phyloP scores from a whole-genome alignment of 2,888 invertebrate genomes.

The Alentia gelatinosa region DNA sequence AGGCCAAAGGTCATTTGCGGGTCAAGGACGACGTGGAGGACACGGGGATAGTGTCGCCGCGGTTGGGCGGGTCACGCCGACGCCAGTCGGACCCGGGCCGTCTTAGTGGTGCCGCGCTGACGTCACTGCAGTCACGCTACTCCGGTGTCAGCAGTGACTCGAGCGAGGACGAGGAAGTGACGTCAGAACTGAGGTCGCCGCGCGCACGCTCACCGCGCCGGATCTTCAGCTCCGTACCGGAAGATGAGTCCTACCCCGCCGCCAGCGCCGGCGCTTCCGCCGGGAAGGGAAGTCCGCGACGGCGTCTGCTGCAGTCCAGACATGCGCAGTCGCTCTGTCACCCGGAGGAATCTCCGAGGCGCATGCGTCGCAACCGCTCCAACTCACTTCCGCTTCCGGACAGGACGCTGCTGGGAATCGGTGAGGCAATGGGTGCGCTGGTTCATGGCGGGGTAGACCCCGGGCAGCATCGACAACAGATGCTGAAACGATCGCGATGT shows the following conservation, averaged over 20 bases:
- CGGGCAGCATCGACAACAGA: conserved; percentile 21
- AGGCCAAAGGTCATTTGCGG: conserved; percentile 18
- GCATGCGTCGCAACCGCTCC: conserved; percentile 47
- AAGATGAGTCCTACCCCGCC: conserved; percentile 35
- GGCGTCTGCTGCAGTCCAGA: conserved; percentile 34
- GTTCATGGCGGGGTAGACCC: conserved; percentile 17
- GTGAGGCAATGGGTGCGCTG: conserved; percentile 49
- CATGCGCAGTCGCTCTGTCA: conserved; percentile 46
- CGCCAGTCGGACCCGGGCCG: conserved; percentile 55
- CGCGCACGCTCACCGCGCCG: conserved; percentile 51
- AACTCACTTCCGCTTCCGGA: conserved; percentile 57
- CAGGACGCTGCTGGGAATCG: conserved; percentile 17
- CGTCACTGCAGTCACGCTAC: conserved; percentile 5
- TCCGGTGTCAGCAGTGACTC: conserved; percentile 17
- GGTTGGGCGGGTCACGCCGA: neutral
- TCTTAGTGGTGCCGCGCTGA: neutral
- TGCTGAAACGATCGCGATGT: conserved; percentile 46
- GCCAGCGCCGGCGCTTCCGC: neutral
- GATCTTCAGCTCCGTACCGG: conserved; percentile 40
- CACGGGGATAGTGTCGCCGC: conserved; percentile 33
- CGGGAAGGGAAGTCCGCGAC: conserved; percentile 36
- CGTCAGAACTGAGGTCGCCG: conserved; percentile 14
- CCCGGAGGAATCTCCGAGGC: conserved; percentile 43
- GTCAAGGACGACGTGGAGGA: conserved; percentile 48
- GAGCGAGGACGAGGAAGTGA: conserved; percentile 46